These are phyloP conservation scores for Mesorhabditis spiculigera DNA, from an alignment of 2,888 invertebrate species.

Conservation along the genomic window DNA sequence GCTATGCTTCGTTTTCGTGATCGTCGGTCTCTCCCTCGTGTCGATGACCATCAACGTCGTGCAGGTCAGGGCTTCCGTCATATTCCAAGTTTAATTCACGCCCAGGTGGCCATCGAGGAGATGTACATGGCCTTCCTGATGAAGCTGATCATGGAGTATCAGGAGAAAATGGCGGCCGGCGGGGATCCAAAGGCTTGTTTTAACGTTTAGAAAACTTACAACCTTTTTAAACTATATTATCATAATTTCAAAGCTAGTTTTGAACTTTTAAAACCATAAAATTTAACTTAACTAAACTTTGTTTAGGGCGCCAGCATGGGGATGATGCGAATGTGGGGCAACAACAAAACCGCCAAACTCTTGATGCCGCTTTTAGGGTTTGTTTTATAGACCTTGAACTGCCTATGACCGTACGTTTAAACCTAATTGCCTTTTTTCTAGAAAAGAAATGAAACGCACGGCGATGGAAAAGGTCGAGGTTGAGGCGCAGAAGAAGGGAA, in stretches of 20 bases:
- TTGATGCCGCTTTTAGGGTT: constrained; percentile 53
- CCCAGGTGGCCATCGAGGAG: constrained; percentile 52
- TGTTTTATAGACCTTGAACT: not conserved
- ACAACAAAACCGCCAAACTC: constrained; percentile 52
- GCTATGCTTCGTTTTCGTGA: constrained; percentile 59
- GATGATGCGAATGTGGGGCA: constrained; percentile 57
- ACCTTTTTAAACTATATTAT: not conserved
- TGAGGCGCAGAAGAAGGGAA: constrained; percentile 53
- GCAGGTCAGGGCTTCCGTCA: constrained; percentile 15
- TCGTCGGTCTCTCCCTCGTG: constrained; percentile 62
- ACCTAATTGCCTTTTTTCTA: constrained; percentile 16
- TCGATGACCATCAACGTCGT: constrained; percentile 63
- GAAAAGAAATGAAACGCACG: constrained; percentile 48
- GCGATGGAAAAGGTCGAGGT: constrained; percentile 56
- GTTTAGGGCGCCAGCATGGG: constrained; percentile 55
- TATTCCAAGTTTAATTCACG: not conserved
- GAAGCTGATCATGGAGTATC: constrained; percentile 56
- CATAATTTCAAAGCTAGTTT: constrained; percentile 14
- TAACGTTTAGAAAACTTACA: too few species aligned
- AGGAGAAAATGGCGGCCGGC: constrained; percentile 52
- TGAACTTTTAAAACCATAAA: not conserved
- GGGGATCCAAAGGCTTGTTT: not conserved
- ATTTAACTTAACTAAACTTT: not conserved
- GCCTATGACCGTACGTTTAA: not conserved
- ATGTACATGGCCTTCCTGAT: constrained; percentile 53